Percentiles rank a stretch among this genome's conserved stretches.
Conservation (phyloP, 2,113 vertebrate genomes). For the Anoplopoma fimbria region DNA sequence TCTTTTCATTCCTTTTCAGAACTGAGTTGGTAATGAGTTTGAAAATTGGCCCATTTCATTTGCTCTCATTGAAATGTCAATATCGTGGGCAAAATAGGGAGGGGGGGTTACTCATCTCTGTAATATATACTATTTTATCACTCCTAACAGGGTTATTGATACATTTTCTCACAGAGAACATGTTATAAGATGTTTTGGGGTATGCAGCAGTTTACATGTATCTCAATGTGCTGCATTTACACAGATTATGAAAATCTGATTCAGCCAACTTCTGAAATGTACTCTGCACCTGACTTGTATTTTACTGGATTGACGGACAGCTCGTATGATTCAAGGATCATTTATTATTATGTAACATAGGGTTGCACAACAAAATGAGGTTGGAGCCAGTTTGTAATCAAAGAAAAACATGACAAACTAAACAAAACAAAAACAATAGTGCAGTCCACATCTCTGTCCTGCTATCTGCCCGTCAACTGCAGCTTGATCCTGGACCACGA, state of each 20-base stretch:
- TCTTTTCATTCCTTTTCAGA: constrained; percentile 30
- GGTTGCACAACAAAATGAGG: too few species aligned
- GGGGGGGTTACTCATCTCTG: neutral
- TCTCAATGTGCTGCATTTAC: constrained; percentile 22
- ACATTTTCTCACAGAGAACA: constrained; percentile 36
- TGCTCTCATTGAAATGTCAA: constrained; percentile 68
- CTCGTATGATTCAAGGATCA: neutral
- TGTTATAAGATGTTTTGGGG: constrained; percentile 57
- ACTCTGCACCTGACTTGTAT: neutral
- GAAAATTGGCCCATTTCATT: constrained; percentile 73
- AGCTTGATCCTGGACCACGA: too few species aligned
- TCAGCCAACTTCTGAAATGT: neutral
- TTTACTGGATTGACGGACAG: neutral
- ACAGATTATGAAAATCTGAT: neutral
- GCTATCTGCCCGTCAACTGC: too few species aligned
- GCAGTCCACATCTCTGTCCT: too few species aligned
- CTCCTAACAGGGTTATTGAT: constrained; percentile 63
- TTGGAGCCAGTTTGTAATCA: too few species aligned
- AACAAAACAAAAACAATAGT: too few species aligned
- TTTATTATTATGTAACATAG: too few species aligned
- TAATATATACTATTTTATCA: constrained; percentile 43
- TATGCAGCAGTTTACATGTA: constrained; percentile 9
- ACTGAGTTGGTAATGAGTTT: constrained; percentile 63
- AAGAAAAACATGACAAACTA: too few species aligned
- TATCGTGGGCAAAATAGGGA: constrained; percentile 16